Evolutionary conservation across 2,888 invertebrate genomes (phyloP).

Genomic region (Thymelicus lineola): DNA sequence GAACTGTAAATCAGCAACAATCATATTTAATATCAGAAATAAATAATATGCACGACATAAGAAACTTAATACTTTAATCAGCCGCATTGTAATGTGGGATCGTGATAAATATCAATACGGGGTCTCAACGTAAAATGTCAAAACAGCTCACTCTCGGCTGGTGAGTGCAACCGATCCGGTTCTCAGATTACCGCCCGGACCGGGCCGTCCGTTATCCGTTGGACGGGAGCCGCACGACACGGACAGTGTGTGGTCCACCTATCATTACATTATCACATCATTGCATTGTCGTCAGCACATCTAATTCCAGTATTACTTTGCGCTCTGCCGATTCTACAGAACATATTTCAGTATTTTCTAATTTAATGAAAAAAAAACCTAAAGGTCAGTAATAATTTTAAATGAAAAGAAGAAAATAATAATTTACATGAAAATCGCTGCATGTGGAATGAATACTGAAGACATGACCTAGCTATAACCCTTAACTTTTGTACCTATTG

Average conservation of each 20-base stretch:
- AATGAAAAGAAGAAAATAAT: too few species aligned
- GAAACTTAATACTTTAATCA: background rate
- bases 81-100: background rate
- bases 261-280: background rate
- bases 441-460: too few species aligned
- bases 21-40: too few species aligned
- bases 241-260: background rate
- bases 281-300: background rate
- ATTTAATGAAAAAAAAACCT: too few species aligned
- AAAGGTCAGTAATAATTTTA: too few species aligned
- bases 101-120: background rate
- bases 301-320: background rate
- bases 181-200: constrained; percentile 5
- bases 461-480: too few species aligned
- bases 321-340: background rate
- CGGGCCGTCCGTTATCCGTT: background rate
- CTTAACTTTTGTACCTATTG: too few species aligned
- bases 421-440: too few species aligned
- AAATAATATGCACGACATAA: too few species aligned
- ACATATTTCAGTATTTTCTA: too few species aligned
- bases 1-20: too few species aligned
- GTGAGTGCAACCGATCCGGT: background rate
- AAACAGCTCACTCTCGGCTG: background rate
- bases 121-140: background rate
- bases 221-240: background rate